These are phyloP conservation scores for Cephus cinctus DNA, from an alignment of 1,140 invertebrate genomes.

Conservation along the genomic window DNA sequence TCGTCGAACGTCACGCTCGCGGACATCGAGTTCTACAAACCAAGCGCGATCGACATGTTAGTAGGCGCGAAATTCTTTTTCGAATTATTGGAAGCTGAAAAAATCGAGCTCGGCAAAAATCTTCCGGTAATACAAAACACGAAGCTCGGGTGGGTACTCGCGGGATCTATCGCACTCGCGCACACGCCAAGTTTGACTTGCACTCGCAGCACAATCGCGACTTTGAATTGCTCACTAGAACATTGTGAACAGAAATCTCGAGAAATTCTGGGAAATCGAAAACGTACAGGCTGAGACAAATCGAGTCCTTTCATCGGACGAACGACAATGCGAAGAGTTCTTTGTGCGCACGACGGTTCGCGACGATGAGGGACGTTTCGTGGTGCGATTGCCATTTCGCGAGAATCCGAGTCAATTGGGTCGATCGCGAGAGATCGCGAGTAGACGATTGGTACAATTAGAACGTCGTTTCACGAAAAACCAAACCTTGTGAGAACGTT, in stretches of 20 bases:
- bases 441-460: constrained; percentile 5
- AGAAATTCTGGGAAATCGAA: constrained; percentile 13
- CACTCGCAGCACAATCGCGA: background rate
- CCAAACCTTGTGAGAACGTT: constrained; percentile 14
- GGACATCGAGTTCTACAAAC: constrained; percentile 3
- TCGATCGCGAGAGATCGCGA: constrained; percentile 14
- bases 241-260: background rate
- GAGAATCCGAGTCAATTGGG: constrained; percentile 7
- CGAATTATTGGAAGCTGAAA: constrained; percentile 1
- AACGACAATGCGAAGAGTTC: constrained; percentile 19
- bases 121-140: constrained; percentile 12
- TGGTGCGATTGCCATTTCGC: constrained; percentile 29
- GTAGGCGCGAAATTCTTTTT: constrained; percentile 10
- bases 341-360: constrained; percentile 24
- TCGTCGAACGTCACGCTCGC: constrained; percentile 6
- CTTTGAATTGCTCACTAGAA: constrained; percentile 1
- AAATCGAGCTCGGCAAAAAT: constrained; percentile 1
- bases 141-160: constrained; percentile 9
- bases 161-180: background rate
- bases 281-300: background rate
- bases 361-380: constrained; percentile 23
- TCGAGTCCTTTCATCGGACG: background rate
- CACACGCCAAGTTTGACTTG: background rate
- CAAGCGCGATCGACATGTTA: constrained; percentile 8
- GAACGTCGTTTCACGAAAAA: constrained; percentile 11